Conservation (phyloP, 2,797 vertebrate species). For the Aratinga solstitialis region DNA sequence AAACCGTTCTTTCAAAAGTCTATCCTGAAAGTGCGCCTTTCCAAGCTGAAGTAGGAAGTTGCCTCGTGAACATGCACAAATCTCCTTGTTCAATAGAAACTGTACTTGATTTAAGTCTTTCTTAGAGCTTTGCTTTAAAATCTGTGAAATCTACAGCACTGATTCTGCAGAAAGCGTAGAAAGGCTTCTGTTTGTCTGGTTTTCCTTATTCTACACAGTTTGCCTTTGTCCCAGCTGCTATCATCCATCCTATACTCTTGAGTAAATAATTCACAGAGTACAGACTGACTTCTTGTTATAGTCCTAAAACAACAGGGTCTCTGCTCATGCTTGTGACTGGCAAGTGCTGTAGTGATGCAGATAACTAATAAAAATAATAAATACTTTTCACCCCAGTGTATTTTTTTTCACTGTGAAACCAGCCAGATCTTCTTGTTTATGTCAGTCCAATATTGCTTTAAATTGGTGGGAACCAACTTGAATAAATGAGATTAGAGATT, state of each 20-base stretch:
- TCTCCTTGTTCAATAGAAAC: neutral
- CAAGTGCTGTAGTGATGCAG: neutral
- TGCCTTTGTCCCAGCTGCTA: neutral
- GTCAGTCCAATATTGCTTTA: neutral
- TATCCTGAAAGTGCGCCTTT: neutral
- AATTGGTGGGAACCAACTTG: neutral
- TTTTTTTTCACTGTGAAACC: neutral
- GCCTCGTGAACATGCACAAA: neutral
- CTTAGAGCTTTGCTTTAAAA: neutral
- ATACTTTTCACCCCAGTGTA: neutral
- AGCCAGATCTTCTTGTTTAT: neutral
- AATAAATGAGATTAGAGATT: neutral
- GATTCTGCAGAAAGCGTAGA: neutral
- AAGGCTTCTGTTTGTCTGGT: neutral
- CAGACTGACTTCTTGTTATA: neutral
- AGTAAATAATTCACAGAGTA: neutral
- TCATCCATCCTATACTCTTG: neutral
- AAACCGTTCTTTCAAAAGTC: neutral
- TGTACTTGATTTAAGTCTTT: neutral
- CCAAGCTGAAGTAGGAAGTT: neutral
- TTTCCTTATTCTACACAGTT: neutral
- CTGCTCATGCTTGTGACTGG: neutral
- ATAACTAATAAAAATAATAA: neutral
- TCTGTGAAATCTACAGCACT: neutral
- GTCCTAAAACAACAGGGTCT: neutral